These are phyloP conservation scores for Amphipyra berbera DNA, from an alignment of 2,888 invertebrate genomes.

Conservation along the genomic window DNA sequence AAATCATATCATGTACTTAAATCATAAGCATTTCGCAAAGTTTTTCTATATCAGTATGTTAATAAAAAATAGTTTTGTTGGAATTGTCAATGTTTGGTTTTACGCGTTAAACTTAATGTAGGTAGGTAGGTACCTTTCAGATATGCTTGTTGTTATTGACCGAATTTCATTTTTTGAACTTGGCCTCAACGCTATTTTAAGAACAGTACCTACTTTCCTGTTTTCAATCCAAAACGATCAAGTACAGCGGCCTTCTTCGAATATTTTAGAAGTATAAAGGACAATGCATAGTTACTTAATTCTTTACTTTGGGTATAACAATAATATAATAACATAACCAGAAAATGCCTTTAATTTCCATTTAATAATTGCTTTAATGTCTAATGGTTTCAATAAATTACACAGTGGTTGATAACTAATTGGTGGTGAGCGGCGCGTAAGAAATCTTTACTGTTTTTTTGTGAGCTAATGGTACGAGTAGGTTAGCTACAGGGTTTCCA, in stretches of 20 bases:
- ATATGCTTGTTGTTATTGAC: constrained; percentile 64
- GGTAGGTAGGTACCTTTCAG: constrained; percentile 25
- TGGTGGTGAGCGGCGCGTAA: not conserved
- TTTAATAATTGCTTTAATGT: too few species aligned
- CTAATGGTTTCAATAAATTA: not conserved
- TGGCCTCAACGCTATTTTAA: constrained; percentile 52
- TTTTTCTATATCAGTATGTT: too few species aligned
- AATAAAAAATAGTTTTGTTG: too few species aligned
- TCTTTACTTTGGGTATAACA: too few species aligned
- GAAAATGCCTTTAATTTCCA: too few species aligned
- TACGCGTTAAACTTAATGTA: constrained; percentile 12
- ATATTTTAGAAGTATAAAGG: constrained; percentile 1
- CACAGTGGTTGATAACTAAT: constrained; percentile 1
- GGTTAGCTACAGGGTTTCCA: constrained; percentile 9
- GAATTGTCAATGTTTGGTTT: not conserved
- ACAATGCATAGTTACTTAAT: too few species aligned
- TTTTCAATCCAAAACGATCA: constrained; percentile 9
- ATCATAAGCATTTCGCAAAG: too few species aligned
- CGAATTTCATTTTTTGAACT: constrained; percentile 63
- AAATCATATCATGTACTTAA: too few species aligned
- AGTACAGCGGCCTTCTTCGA: not conserved
- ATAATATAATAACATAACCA: too few species aligned
- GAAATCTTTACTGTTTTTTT: constrained; percentile 12
- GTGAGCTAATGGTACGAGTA: too few species aligned
- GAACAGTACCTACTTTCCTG: constrained; percentile 34